These are phyloP conservation scores for Anguilla japonica DNA, from an alignment of 2,113 vertebrate genomes.

Conservation along the genomic window DNA sequence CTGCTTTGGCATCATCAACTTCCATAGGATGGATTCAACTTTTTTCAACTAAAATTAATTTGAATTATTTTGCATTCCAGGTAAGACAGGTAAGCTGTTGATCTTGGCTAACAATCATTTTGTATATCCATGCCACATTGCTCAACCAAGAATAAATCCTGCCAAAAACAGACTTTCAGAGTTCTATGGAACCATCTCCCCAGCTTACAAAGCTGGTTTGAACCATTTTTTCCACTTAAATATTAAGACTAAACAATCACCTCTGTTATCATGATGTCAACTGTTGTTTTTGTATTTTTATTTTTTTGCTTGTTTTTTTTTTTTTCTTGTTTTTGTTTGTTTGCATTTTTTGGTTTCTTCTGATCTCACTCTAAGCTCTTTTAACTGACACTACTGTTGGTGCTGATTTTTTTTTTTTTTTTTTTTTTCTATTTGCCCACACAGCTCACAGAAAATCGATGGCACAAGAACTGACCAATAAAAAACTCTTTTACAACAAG, in stretches of 20 bases:
- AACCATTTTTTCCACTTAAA: constrained; percentile 47
- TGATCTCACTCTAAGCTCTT: constrained; percentile 75
- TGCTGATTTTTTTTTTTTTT: constrained; percentile 53
- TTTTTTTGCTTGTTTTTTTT: background rate
- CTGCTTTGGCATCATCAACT: constrained; percentile 43
- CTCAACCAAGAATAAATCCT: background rate
- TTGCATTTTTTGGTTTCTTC: constrained; percentile 66
- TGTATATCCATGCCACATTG: background rate
- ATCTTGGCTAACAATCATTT: background rate
- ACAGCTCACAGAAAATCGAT: constrained; percentile 79
- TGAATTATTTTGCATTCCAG: background rate
- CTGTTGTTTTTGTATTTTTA: background rate
- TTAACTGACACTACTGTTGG: constrained; percentile 74
- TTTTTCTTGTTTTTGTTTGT: constrained; percentile 32
- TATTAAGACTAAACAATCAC: constrained; percentile 62
- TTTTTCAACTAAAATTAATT: background rate
- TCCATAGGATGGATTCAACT: background rate
- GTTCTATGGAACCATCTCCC: constrained; percentile 49
- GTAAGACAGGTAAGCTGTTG: background rate
- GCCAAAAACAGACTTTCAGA: constrained; percentile 41
- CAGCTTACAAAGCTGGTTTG: constrained; percentile 46
- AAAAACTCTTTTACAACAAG: constrained; percentile 81
- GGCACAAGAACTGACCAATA: constrained; percentile 80
- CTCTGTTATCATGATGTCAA: constrained; percentile 53
- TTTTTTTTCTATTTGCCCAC: constrained; percentile 72